Evolutionary conservation across 2,113 vertebrate genomes (phyloP), one percentile per base, ranked within the genome.

Genomic region (Colius striatus): DNA sequence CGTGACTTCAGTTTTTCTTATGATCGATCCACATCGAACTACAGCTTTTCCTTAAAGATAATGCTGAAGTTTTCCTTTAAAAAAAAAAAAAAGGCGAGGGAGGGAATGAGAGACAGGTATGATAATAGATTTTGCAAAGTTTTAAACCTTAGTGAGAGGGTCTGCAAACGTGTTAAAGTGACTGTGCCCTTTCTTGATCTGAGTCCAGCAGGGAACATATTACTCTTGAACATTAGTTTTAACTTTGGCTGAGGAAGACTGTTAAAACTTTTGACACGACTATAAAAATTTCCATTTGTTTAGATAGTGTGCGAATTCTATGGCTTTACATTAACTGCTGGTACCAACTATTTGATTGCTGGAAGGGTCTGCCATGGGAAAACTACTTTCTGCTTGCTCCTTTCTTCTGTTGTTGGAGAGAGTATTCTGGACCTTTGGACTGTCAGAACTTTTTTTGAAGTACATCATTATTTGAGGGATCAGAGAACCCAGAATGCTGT

Each of bases 131-230:
- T 43, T 20, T 36, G 29, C 26, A 0, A 7, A 20, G 7, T 5
- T 82, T 71, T 36, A 60, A 67, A 6, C 32, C 6, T 2, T 4
- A 17, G 2, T 32, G 5, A 21, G 53, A 32, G 41, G 17, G 47
- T 71, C 71, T 41, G 18, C 50, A 32, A 2, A 1, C 3, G 1
- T 0, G 8, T 51, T 43, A 2, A n/a, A 76, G 54, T 1, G 8
- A 17, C 54, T 0, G 0, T 5, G 12, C 6, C 21, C 45, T 57
- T 32, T 43, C 53, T 38, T 20, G 6, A 48, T 50, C 63, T 5
- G n/a, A 32, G 26, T 29, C 9, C 29, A 32, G 7, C 29, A 5
- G 2, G 22, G 21, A 29, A 8, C 26, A 5, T 3, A 0, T 61
- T 38, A 2, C 48, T 83, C 32, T 30, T 9, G 26, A 62, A 9